Base-by-base conservation (phyloP, 1,140 invertebrate genomes). In the Drosophila busckii region DNA sequence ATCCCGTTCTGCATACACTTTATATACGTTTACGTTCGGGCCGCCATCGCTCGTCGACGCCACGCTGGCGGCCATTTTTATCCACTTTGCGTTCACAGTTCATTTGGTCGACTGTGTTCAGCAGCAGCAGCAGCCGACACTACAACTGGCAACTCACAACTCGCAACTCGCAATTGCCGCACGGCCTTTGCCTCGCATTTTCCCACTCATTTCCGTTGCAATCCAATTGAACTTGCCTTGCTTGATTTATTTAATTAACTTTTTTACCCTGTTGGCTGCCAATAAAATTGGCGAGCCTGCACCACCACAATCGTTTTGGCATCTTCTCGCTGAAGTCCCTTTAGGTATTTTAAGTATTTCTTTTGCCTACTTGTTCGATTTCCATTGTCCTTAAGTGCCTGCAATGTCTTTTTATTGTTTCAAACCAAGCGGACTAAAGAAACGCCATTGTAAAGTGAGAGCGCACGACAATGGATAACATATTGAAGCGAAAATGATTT, bases 231-330 rank as follows among this genome's bases (percentile, higher is more conserved):
- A 78, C 68, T 78, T 68, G 54, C 58, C 55, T 76, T 67, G 73
- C 69, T 69, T 80, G 75, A 82, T 80, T 80, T 80, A 82, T 80
- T 80, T 80, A 78, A 82, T 80, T 82, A 80, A 78, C 58, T 54
- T 82, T 82, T 76, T 62, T 70, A 37, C 17, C 17, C 31, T 29
- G 35, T 38, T 28, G 54, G 49, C 26, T 23, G 28, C 45, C 46
- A 44, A 60, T 53, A 60, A 69, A 78, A 71, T 70, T 60, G 65
- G 31, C 46, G 45, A 37, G 46, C 25, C 32, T 15, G 32, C 40
- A 34, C 35, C 28, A 28, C 68, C 38, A 35, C 63, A 65, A 60
- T 46, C 19, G 28, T 10, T 64, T 54, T 46, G 45, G 64, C 40
- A 48, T 63, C 59, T 54, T 45, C 41, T 38, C 25, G 53, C 32